A percentile compares a stretch with the other conserved stretches of the same genome.
Conservation (phyloP, 1,140 invertebrate species). For the Hyles vespertilio region DNA sequence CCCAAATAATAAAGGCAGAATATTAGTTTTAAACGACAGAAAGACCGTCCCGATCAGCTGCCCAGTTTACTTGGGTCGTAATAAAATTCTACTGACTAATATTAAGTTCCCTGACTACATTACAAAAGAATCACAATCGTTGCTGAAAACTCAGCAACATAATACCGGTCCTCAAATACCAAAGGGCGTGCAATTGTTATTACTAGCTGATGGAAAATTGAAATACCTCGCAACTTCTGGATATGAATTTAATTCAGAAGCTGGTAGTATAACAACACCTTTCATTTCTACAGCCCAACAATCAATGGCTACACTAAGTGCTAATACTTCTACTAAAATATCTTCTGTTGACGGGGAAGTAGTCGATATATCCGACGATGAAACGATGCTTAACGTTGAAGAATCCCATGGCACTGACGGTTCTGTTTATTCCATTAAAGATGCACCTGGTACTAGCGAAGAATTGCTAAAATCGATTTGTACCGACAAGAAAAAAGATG, state of each 20-base stretch:
- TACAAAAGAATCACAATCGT: neutral
- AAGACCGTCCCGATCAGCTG: slow-evolving; percentile 2
- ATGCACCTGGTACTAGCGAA: too few relatives aligned
- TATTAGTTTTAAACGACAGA: slow-evolving; percentile 19
- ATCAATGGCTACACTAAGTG: slow-evolving; percentile 7
- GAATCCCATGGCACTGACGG: neutral
- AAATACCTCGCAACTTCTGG: slow-evolving; percentile 29
- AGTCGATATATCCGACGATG: slow-evolving; percentile 14
- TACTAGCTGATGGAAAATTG: slow-evolving; percentile 31
- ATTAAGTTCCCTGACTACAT: slow-evolving; percentile 18
- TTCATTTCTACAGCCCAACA: slow-evolving; percentile 20
- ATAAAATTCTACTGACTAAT: slow-evolving; percentile 36
- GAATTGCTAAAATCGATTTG: too few relatives aligned
- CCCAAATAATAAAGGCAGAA: neutral
- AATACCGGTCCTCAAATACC: slow-evolving; percentile 15
- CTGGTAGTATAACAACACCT: slow-evolving; percentile 19
- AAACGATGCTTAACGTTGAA: neutral
- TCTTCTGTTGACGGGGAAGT: slow-evolving; percentile 4
- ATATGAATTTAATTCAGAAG: slow-evolving; percentile 18
- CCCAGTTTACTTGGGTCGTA: slow-evolving; percentile 34
- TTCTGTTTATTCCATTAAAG: neutral
- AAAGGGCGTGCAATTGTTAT: slow-evolving; percentile 34
- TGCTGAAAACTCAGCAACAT: too few relatives aligned
- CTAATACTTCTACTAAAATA: slow-evolving; percentile 1
- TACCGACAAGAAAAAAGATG: too few relatives aligned